These are phyloP conservation scores for Cerastoderma edule DNA, from an alignment of 2,888 invertebrate genomes.

Conservation along the genomic window DNA sequence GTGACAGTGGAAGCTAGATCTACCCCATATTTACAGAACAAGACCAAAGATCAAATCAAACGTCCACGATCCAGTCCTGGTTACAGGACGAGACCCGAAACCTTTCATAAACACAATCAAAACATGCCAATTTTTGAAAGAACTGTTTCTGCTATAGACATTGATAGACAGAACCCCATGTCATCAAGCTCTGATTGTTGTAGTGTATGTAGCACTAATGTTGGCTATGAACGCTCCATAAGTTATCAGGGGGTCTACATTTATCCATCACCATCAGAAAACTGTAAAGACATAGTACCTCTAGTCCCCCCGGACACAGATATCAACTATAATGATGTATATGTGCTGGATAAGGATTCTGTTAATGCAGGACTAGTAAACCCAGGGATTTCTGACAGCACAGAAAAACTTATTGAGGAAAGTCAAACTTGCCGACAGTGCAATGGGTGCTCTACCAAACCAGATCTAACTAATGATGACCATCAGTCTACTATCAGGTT, in stretches of 20 bases:
- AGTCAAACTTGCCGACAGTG: slow-evolving; percentile 5
- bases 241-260: slow-evolving; percentile 44
- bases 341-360: slow-evolving; percentile 46
- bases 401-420: slow-evolving; percentile 54
- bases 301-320: slow-evolving; percentile 50
- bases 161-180: neutral
- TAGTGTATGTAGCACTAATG: neutral
- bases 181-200: neutral
- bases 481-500: too few relatives aligned
- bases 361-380: slow-evolving; percentile 61
- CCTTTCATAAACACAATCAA: slow-evolving; percentile 10
- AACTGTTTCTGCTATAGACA: slow-evolving; percentile 13
- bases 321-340: slow-evolving; percentile 48
- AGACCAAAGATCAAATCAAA: slow-evolving; percentile 56
- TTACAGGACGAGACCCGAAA: slow-evolving; percentile 7
- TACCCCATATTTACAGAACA: slow-evolving; percentile 65
- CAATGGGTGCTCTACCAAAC: too few relatives aligned
- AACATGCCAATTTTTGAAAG: slow-evolving; percentile 15
- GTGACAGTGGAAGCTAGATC: slow-evolving; percentile 60
- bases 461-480: too few relatives aligned
- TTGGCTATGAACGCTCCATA: neutral
- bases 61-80: slow-evolving; percentile 34
- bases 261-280: slow-evolving; percentile 53
- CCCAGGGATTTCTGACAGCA: slow-evolving; percentile 59
- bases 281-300: slow-evolving; percentile 62